phyloP scores from a whole-genome alignment of 1,140 invertebrate species.

The Maniola jurtina region DNA sequence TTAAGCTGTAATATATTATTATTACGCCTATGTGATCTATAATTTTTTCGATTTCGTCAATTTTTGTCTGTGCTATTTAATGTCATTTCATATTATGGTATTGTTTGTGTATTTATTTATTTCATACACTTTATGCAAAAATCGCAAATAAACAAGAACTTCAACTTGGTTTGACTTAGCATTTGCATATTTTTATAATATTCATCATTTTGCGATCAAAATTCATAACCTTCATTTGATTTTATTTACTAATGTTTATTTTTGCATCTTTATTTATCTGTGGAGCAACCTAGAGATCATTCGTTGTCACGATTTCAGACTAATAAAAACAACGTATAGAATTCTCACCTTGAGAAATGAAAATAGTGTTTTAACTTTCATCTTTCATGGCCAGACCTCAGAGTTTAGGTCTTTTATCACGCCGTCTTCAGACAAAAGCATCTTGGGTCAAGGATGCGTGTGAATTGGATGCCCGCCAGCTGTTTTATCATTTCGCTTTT shows the following conservation, averaged over 20 bases:
- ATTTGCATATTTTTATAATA: too few species aligned
- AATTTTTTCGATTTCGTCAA: too few species aligned
- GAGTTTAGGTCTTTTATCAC: conserved; percentile 26
- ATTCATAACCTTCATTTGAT: background rate
- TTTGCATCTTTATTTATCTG: background rate
- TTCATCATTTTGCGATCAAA: too few species aligned
- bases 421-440: conserved; percentile 41
- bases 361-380: conserved; percentile 34
- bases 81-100: too few species aligned
- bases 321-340: conserved; percentile 19
- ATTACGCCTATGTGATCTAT: too few species aligned
- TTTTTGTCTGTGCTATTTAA: too few species aligned
- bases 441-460: conserved; percentile 46
- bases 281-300: background rate
- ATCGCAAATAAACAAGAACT: too few species aligned
- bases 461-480: conserved; percentile 45
- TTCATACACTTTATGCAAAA: too few species aligned
- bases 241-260: background rate
- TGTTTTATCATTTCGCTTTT: conserved; percentile 31
- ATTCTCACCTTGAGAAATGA: conserved; percentile 35
- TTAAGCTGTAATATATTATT: too few species aligned
- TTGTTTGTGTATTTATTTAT: too few species aligned
- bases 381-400: conserved; percentile 36
- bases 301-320: conserved; percentile 13
- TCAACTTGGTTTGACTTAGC: too few species aligned